A percentile compares a stretch with the other conserved stretches of the same genome.
phyloP scores from a whole-genome alignment of 1,140 invertebrate genomes.

The Trachelipus rathkii region DNA sequence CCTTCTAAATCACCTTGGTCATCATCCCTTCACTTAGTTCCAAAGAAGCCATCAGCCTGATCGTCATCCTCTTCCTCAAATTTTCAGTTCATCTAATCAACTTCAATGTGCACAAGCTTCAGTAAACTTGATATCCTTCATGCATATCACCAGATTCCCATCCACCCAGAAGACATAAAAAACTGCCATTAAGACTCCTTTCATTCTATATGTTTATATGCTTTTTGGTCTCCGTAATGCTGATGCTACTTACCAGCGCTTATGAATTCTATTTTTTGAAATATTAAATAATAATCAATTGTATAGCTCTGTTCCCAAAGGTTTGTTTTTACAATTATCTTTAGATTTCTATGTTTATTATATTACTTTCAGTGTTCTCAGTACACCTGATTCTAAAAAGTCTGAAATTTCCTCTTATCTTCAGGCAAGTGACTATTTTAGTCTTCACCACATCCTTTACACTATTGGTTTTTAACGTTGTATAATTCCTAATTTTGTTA shows the following conservation, averaged over 20 bases:
- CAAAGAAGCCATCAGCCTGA: slow-evolving; percentile 45
- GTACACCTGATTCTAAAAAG: not conserved
- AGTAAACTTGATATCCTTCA: not conserved
- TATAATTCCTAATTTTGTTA: slow-evolving; percentile 20
- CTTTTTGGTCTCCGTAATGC: slow-evolving; percentile 57
- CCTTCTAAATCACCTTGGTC: slow-evolving; percentile 38
- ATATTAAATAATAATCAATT: not conserved
- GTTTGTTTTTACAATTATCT: not conserved
- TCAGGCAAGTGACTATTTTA: not conserved
- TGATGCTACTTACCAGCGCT: slow-evolving; percentile 48
- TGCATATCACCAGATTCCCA: not conserved
- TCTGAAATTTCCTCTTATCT: not conserved
- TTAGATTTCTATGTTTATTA: slow-evolving; percentile 9
- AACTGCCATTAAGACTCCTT: slow-evolving; percentile 31
- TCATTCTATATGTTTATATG: slow-evolving; percentile 14
- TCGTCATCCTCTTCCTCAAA: slow-evolving; percentile 45
- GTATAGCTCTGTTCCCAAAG: slow-evolving; percentile 12
- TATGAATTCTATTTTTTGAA: slow-evolving; percentile 9
- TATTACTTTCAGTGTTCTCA: not conserved
- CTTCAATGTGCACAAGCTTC: slow-evolving; percentile 31
- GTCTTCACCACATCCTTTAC: slow-evolving; percentile 17
- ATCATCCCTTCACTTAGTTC: slow-evolving; percentile 47
- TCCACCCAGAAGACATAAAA: slow-evolving; percentile 27
- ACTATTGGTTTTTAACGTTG: slow-evolving; percentile 22
- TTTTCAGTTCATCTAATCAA: slow-evolving; percentile 34